These are phyloP conservation scores for Mormyrus lacerda DNA, from an alignment of 2,113 vertebrate genomes.

Conservation along the genomic window DNA sequence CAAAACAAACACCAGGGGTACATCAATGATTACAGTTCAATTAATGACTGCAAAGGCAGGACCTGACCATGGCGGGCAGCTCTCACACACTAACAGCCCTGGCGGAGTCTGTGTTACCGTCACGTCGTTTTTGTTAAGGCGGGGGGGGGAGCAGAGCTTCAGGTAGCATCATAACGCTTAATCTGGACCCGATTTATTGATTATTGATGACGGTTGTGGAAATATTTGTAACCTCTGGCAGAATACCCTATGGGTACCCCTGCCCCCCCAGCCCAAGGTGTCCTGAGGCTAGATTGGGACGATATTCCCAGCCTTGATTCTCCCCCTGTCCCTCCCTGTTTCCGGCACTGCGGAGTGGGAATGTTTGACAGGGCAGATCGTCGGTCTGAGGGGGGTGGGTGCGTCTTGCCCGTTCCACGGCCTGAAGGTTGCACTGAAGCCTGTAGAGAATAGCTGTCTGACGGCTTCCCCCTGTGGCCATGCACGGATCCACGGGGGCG, in stretches of 20 bases:
- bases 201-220: background rate
- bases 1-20: background rate
- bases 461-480: background rate
- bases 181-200: background rate
- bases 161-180: background rate
- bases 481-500: no score
- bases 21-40: background rate
- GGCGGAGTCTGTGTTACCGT: background rate
- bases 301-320: background rate
- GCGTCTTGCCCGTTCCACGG: background rate
- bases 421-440: background rate
- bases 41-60: background rate
- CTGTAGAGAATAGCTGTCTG: slow-evolving; percentile 7
- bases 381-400: background rate
- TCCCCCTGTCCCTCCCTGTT: background rate
- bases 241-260: background rate
- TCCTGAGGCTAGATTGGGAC: background rate
- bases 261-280: background rate
- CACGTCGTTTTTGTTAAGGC: background rate
- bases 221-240: background rate
- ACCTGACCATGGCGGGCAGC: background rate
- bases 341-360: background rate
- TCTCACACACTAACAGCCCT: background rate
- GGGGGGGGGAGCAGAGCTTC: background rate
- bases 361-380: background rate